phyloP scores from a whole-genome alignment of 2,888 invertebrate genomes.

The Aethes cnicana region DNA sequence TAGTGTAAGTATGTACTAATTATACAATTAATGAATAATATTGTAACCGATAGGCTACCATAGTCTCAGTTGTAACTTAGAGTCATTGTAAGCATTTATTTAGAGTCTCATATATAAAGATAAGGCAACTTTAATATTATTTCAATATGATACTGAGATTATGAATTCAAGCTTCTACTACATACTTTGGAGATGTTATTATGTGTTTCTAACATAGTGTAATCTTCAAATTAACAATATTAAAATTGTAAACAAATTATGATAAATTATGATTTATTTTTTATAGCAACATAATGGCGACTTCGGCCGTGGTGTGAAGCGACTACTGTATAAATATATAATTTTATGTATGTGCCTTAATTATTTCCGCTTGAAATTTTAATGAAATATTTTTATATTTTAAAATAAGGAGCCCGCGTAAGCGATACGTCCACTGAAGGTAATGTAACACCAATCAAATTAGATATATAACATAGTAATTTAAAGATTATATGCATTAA shows the following conservation, averaged over 20 bases:
- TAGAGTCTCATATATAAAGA: slow-evolving; percentile 17
- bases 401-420: slow-evolving; percentile 56
- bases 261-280: slow-evolving; percentile 41
- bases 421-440: slow-evolving; percentile 79
- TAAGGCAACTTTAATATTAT: not conserved
- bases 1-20: slow-evolving; percentile 15
- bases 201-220: not conserved
- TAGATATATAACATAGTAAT: slow-evolving; percentile 40
- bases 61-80: slow-evolving; percentile 20
- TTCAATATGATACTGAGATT: slow-evolving; percentile 20
- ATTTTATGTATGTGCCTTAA: slow-evolving; percentile 39
- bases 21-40: slow-evolving; percentile 10
- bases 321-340: slow-evolving; percentile 35
- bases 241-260: slow-evolving; percentile 28
- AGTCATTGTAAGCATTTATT: slow-evolving; percentile 12
- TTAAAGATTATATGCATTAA: slow-evolving; percentile 17
- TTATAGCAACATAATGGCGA: slow-evolving; percentile 52
- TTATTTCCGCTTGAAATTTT: slow-evolving; percentile 21
- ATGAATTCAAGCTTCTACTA: slow-evolving; percentile 15
- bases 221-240: not conserved
- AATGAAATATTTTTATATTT: slow-evolving; percentile 37
- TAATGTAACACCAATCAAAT: slow-evolving; percentile 74
- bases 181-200: not conserved
- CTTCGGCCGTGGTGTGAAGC: slow-evolving; percentile 47
- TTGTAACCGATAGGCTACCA: slow-evolving; percentile 15